Evolutionary conservation across 2,888 invertebrate genomes (phyloP).

Genomic region (Sturmia bella): DNA sequence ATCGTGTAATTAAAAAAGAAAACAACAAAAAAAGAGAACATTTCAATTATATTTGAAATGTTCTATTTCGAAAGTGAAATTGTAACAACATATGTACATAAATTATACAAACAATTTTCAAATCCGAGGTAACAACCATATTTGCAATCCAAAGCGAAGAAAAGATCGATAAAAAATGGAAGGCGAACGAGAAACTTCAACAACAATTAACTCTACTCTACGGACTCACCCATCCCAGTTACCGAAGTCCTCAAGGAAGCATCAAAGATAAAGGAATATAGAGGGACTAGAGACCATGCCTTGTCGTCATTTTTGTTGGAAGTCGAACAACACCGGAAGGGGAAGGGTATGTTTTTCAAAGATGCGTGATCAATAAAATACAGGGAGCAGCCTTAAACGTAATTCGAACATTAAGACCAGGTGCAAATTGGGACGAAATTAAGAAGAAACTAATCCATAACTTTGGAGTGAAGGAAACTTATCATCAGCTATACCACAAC

Average conservation of each 20-base stretch:
- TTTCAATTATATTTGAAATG: no score
- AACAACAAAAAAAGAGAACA: no score
- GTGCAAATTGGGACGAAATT: neutral
- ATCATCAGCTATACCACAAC: neutral
- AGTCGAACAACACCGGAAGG: neutral
- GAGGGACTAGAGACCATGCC: neutral
- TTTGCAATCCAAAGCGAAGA: no score
- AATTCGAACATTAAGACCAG: neutral
- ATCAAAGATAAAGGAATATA: slow-evolving; percentile 28
- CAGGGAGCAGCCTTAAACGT: slow-evolving; percentile 1
- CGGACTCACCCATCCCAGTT: neutral
- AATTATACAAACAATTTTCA: no score
- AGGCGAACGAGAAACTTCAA: no score
- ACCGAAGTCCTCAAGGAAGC: no score
- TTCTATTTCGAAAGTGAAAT: no score
- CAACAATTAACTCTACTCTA: no score
- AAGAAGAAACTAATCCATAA: neutral
- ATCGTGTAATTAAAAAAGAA: no score
- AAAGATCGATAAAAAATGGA: no score
- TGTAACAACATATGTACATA: no score
- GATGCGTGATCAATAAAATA: slow-evolving; percentile 3
- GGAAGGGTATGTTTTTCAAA: slow-evolving; percentile 4
- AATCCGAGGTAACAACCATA: no score
- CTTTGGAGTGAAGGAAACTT: neutral
- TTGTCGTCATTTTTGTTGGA: neutral